Base-by-base conservation (phyloP, 2,797 vertebrate genomes). In the Enteromius fasciolatus region DNA sequence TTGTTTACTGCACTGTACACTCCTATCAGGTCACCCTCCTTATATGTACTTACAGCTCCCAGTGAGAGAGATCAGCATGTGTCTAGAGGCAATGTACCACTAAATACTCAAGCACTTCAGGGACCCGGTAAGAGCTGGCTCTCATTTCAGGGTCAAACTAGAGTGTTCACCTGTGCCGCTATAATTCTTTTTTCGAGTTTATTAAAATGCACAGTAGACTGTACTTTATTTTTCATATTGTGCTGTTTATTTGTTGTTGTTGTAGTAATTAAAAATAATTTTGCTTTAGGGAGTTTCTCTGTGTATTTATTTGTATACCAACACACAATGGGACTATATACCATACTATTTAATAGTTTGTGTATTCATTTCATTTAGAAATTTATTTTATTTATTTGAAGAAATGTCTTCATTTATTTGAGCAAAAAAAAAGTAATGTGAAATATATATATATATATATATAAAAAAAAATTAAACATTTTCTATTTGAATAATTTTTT, bases 61-160 rank as follows among this genome's bases (percentile, higher is more conserved):
- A 87, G 80, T 50, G 83, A 89, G 59, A 52, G 77, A 25, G 87
- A 59, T 50, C 76, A 70, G 44, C 90, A 90, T 83, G 90, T 76
- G 44, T 83, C 83, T 20, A 94, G 90, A 91, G 95, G 95, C 72
- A 92, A 91, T 67, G 90, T 95, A 82, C 87, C 91, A 18, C 88
- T 95, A 66, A 90, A 89, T 80, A 64, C 78, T 33, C 87, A 79
- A 81, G 89, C 82, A 57, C 52, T 92, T 0, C 91, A 87, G 80
- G 86, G 83, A 88, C 87, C 89, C 1, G 92, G 94, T 95, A 86
- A 91, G 90, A 0, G 9, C 54, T 82, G 61, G 20, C 20, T 72
- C 78, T 36, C 4, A 72, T 74, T 44, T 44, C 20, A 72, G 76
- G 73, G 78, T 81, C 25, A 12, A 79, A 75, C 76, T 1, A 36